phyloP scores from a whole-genome alignment of 2,797 vertebrate genomes.

The Sebastes flavidus region DNA sequence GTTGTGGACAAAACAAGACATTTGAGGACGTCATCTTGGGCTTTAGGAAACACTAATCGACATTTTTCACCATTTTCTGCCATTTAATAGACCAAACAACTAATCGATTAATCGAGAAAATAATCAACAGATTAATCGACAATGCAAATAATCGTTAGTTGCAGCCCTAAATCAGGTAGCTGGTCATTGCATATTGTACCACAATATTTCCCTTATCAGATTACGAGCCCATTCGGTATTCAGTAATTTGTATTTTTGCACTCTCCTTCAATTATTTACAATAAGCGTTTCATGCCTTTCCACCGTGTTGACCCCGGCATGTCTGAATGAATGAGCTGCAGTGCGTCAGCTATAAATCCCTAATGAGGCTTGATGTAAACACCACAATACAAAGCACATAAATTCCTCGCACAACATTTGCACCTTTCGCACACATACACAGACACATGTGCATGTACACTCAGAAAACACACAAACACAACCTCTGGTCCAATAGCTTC shows the following conservation, averaged over 20 bases:
- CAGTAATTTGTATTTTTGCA: conserved; percentile 15
- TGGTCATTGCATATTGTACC: background rate
- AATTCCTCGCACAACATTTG: conserved; percentile 49
- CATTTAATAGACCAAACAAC: no score
- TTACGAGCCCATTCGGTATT: background rate
- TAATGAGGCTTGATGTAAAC: conserved; percentile 75
- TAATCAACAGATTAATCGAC: no score
- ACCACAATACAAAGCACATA: conserved; percentile 58
- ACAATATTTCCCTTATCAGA: background rate
- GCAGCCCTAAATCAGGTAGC: background rate
- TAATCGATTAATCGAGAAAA: no score
- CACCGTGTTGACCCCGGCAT: conserved; percentile 47
- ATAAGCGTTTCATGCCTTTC: conserved; percentile 38
- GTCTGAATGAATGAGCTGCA: conserved; percentile 61
- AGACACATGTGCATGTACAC: background rate
- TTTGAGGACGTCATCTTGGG: no score
- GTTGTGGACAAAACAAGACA: no score
- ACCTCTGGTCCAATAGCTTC: conserved; percentile 26
- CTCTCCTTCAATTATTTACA: conserved; percentile 42
- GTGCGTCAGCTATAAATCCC: conserved; percentile 65
- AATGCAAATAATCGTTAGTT: no score
- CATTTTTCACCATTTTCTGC: no score
- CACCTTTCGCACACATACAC: conserved; percentile 20
- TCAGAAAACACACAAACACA: conserved; percentile 2
- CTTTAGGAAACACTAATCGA: accelerated